phyloP scores from a whole-genome alignment of 92 coral and sea anemone genomes.

The Actinernus sp. region DNA sequence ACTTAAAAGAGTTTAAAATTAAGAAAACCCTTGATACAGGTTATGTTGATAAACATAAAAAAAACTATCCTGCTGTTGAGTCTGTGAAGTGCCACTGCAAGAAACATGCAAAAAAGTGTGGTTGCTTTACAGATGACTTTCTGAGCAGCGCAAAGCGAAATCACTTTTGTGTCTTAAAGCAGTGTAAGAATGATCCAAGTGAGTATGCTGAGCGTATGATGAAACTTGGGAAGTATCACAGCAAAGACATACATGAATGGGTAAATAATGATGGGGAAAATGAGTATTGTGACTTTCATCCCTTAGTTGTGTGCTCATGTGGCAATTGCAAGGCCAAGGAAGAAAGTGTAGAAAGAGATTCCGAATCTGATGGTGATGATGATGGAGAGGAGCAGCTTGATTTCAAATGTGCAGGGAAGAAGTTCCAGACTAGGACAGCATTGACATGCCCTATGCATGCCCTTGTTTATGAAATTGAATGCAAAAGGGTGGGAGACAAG shows the following conservation, averaged over 20 bases:
- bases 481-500: constrained; percentile 33
- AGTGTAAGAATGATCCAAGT: constrained; percentile 39
- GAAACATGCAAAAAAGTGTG: constrained; percentile 56
- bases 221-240: constrained; percentile 53
- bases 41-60: constrained; percentile 41
- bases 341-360: background rate
- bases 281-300: constrained; percentile 35
- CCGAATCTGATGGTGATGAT: background rate
- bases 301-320: constrained; percentile 32
- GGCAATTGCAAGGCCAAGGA: constrained; percentile 4
- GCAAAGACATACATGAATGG: constrained; percentile 61
- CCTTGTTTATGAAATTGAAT: constrained; percentile 64
- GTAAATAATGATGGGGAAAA: constrained; percentile 14
- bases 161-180: constrained; percentile 52
- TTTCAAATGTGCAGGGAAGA: constrained; percentile 36
- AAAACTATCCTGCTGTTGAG: constrained; percentile 27
- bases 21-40: constrained; percentile 31
- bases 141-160: constrained; percentile 52
- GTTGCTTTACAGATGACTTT: constrained; percentile 52
- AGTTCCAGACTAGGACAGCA: constrained; percentile 33
- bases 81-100: constrained; percentile 64
- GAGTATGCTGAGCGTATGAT: constrained; percentile 45
- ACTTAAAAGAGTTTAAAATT: constrained; percentile 30
- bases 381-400: constrained; percentile 13
- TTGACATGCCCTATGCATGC: constrained; percentile 50